Percentiles rank a stretch among this genome's conserved stretches.
These are phyloP conservation scores for Deroplatys truncata DNA, from an alignment of 2,888 invertebrate species.

Conservation along the genomic window DNA sequence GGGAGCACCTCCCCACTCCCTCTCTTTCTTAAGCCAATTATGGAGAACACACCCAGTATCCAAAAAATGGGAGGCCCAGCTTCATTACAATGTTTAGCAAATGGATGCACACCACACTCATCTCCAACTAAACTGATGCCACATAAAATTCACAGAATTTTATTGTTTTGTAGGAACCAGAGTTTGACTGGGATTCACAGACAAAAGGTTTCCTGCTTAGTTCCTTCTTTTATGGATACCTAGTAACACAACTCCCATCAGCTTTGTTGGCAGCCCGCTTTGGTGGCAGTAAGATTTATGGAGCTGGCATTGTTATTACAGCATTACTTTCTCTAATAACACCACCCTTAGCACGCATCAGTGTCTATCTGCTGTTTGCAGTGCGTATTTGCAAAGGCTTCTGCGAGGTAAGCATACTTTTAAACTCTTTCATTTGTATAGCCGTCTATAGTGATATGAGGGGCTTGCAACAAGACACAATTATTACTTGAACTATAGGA, in stretches of 20 bases:
- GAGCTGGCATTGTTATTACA: conserved; percentile 71
- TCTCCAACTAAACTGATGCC: too few species aligned
- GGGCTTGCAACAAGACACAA: too few species aligned
- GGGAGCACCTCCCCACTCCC: too few species aligned
- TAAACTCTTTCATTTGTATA: too few species aligned
- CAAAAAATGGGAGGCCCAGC: too few species aligned
- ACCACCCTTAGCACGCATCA: conserved; percentile 70
- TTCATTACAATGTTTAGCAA: too few species aligned
- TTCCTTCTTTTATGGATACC: conserved; percentile 87
- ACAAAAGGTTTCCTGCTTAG: conserved; percentile 75
- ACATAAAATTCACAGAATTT: not conserved
- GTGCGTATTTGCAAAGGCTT: conserved; percentile 74
- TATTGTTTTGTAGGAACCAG: conserved; percentile 51
- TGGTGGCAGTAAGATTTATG: conserved; percentile 73
- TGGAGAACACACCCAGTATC: too few species aligned
- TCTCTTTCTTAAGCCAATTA: too few species aligned
- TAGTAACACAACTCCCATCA: conserved; percentile 73
- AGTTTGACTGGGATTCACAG: conserved; percentile 76
- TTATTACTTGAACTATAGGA: too few species aligned
- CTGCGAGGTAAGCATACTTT: conserved; percentile 60
- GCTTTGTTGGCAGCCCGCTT: conserved; percentile 78
- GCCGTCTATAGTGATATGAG: too few species aligned
- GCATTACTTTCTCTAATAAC: conserved; percentile 76
- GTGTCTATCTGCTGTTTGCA: conserved; percentile 63
- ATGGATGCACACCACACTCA: too few species aligned